Base-by-base conservation (phyloP, 2,113 vertebrate species). In the Clinocottus analis region DNA sequence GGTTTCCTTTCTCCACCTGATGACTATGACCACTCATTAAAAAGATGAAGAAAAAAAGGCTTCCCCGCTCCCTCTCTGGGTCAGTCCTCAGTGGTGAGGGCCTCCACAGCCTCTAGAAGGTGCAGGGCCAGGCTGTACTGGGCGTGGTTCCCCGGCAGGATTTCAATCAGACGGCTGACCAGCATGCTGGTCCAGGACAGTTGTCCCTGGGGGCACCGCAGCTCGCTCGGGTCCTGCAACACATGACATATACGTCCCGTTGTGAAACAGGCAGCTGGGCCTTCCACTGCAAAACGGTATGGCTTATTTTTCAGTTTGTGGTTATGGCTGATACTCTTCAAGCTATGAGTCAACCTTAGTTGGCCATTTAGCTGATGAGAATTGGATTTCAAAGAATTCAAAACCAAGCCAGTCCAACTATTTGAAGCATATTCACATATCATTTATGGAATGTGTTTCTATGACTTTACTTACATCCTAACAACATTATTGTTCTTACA, bases 91-190 rank as follows among this genome's bases (percentile, higher is more conserved):
- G 85, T 69, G 41, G 88, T 89, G 29, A 98, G 92, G 64, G 94
- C 95, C 51, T 97, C 97, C 5, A 97, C 95, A 0, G 97, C 96
- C 76, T 99, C 98, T 1, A 96, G 91, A 2, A 99, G 97, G 91
- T 98, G 97, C 77, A 99, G 91, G 68, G 97, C 97, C 59, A 99
- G 90, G 81, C 89, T 93, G 61, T 99, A 99, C 90, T 99, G 98
- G 56, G 96, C 97, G 0, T 99, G 97, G 35, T 97, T 98, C 85
- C 99, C 97, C 0, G 97, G 98, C 16, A 99, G 92, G 55, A 98
- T 96, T 92, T 99, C 98, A 0, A 98, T 92, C n/a, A 99, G 92
- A 58, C 93, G 97, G 76, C 94, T 91, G 3, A 99, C 95, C 31
- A 99, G 94, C 14, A 93, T 95, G 58, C 95, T 95, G 51, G 95